Conservation (phyloP, 2,888 invertebrate species). For the Bursaphelenchus okinawaensis region DNA sequence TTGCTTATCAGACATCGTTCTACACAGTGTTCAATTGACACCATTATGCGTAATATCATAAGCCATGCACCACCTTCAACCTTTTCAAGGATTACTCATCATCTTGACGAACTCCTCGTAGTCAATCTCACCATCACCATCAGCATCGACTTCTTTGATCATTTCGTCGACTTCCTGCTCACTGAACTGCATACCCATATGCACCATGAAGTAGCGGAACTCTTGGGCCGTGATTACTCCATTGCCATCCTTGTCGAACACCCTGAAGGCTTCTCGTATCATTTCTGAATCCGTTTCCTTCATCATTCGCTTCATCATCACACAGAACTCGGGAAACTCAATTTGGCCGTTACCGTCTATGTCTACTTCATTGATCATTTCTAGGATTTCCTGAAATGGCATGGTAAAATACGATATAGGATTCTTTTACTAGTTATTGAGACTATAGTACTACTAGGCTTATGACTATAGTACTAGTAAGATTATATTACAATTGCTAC, state of each 20-base stretch:
- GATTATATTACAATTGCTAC: too few species aligned
- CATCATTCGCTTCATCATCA: slow-evolving; percentile 58
- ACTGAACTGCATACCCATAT: slow-evolving; percentile 58
- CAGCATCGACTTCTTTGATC: slow-evolving; percentile 42
- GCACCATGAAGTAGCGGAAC: slow-evolving; percentile 52
- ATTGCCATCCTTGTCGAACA: slow-evolving; percentile 48
- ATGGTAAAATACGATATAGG: not conserved
- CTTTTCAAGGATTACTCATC: slow-evolving; percentile 40
- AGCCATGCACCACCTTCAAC: too few species aligned
- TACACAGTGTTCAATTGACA: too few species aligned
- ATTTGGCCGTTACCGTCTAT: slow-evolving; percentile 57
- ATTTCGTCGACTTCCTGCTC: slow-evolving; percentile 58
- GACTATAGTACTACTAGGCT: not conserved
- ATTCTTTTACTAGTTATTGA: not conserved
- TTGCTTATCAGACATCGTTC: too few species aligned
- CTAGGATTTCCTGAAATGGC: slow-evolving; percentile 50
- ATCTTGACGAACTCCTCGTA: slow-evolving; percentile 38
- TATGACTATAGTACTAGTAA: not conserved
- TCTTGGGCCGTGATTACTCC: slow-evolving; percentile 55
- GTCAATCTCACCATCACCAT: slow-evolving; percentile 52
- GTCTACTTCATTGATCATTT: slow-evolving; percentile 58
- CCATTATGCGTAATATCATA: too few species aligned
- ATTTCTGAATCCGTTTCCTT: slow-evolving; percentile 51
- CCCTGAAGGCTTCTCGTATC: slow-evolving; percentile 57
- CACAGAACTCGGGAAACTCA: slow-evolving; percentile 57